Conservation (phyloP, 2,113 vertebrate genomes). For the Poecilia latipinna region DNA sequence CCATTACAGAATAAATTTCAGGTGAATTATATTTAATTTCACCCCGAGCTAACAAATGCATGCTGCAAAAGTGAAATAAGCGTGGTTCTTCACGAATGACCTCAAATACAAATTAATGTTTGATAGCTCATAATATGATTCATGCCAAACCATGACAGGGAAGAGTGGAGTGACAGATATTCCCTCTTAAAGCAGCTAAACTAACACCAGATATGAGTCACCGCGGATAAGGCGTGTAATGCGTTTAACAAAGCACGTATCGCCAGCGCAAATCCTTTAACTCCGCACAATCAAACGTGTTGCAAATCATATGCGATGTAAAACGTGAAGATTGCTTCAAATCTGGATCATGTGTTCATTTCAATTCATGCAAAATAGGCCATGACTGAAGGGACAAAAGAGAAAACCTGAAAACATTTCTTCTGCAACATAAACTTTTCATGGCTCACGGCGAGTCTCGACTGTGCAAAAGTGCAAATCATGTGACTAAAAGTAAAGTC, state of each 20-base stretch:
- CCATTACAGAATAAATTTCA: conserved; percentile 62
- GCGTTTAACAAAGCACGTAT: conserved; percentile 22
- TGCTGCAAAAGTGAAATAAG: conserved; percentile 15
- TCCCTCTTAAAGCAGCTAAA: conserved; percentile 2
- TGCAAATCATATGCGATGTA: conserved; percentile 20
- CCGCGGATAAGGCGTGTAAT: not conserved
- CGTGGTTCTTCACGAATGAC: conserved; percentile 3
- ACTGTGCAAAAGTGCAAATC: conserved; percentile 16
- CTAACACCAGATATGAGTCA: conserved; percentile 20
- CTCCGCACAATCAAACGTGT: conserved; percentile 8
- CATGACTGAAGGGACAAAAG: conserved; percentile 28
- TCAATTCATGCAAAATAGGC: conserved; percentile 2
- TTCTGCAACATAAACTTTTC: conserved; percentile 28
- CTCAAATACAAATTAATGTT: not conserved
- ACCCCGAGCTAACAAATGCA: conserved; percentile 14
- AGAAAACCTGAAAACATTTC: conserved; percentile 37
- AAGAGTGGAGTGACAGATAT: not conserved
- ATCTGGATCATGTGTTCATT: conserved; percentile 56
- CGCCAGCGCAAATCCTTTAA: conserved; percentile 20
- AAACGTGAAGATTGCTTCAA: conserved; percentile 50
- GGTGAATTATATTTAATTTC: conserved; percentile 49
- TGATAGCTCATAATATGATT: conserved; percentile 9
- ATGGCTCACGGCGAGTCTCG: conserved; percentile 16
- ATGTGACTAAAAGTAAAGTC: conserved; percentile 39
- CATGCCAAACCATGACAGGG: not conserved